A percentile compares a stretch with the other conserved stretches of the same genome.
phyloP scores from a whole-genome alignment of 2,113 vertebrate species.

The Xenus cinereus region DNA sequence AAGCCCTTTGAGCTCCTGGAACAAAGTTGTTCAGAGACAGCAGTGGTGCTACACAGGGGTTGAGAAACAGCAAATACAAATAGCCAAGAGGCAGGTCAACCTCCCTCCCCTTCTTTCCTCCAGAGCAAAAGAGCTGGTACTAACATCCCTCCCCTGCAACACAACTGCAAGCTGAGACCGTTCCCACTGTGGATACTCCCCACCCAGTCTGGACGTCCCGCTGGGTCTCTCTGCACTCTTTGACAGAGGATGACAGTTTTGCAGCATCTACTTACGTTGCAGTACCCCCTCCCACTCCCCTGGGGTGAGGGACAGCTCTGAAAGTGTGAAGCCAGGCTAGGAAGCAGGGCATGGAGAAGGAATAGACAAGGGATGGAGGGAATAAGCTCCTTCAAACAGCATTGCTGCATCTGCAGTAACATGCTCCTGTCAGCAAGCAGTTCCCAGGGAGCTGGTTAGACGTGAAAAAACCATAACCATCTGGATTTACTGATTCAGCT shows the following conservation, averaged over 20 bases:
- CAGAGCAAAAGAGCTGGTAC: not conserved
- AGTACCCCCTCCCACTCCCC: not conserved
- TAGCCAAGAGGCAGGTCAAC: not conserved
- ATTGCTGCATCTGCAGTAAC: not conserved
- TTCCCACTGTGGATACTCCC: not conserved
- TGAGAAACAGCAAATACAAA: not conserved
- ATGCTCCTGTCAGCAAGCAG: not conserved
- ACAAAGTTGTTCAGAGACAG: not conserved
- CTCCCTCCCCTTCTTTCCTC: no score
- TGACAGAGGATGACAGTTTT: not conserved
- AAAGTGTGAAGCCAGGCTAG: not conserved
- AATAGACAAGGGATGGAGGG: not conserved
- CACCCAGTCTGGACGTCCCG: not conserved
- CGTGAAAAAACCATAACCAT: not conserved
- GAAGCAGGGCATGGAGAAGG: not conserved
- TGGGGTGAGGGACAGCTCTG: not conserved
- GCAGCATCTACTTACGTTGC: not conserved
- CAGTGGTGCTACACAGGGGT: not conserved
- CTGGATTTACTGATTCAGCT: not conserved
- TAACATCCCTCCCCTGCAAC: accelerated
- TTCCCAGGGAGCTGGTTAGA: not conserved
- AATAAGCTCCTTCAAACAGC: not conserved
- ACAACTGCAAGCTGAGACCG: not conserved
- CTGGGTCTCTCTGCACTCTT: not conserved
- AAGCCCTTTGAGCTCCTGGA: not conserved